Conservation (phyloP, 2,888 invertebrate genomes). For the Plebejus anna region DNA sequence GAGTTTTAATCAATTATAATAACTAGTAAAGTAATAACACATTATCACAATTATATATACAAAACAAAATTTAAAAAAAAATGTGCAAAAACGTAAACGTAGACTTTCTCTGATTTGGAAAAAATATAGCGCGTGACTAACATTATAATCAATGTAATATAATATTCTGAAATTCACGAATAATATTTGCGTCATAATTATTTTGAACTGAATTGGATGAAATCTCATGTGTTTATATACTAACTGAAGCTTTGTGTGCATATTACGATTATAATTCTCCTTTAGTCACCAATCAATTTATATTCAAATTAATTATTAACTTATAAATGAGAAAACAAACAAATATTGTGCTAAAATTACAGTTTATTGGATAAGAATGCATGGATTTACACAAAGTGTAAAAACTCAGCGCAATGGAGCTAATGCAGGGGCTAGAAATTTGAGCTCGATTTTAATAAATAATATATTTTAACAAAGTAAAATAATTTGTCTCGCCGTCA, state of each 20-base stretch:
- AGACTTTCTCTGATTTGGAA: too few species aligned
- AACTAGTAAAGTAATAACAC: too few species aligned
- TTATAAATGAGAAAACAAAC: neutral
- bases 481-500: neutral
- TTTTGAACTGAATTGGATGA: too few species aligned
- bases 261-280: neutral
- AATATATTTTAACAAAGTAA: neutral
- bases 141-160: neutral
- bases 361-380: neutral
- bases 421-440: neutral
- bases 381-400: neutral
- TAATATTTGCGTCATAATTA: neutral
- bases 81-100: too few species aligned
- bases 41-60: too few species aligned
- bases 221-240: neutral
- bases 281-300: neutral
- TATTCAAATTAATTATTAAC: neutral
- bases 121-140: too few species aligned
- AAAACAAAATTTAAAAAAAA: too few species aligned
- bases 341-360: neutral
- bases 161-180: neutral
- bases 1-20: too few species aligned
- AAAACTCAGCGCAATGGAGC: neutral
- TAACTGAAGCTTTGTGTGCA: neutral
- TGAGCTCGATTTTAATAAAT: neutral